Conservation (phyloP, 2,797 vertebrate species). For the Helostoma temminkii region DNA sequence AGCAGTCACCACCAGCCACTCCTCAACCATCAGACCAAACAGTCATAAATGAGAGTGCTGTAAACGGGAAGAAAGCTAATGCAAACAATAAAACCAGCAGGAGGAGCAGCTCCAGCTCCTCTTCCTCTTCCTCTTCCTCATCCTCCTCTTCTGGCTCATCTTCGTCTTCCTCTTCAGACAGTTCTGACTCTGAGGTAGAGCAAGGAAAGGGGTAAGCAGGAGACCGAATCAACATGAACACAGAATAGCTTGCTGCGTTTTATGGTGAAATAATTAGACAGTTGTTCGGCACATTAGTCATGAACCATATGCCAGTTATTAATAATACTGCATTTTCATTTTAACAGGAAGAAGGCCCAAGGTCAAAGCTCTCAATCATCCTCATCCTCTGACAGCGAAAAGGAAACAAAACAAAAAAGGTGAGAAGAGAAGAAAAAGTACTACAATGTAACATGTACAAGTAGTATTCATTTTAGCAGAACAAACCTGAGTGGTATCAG, state of each 20-base stretch:
- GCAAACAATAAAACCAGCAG: conserved; percentile 48
- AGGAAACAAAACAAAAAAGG: conserved; percentile 78
- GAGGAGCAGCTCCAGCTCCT: conserved; percentile 83
- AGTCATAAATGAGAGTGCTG: conserved; percentile 21
- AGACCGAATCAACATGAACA: background rate
- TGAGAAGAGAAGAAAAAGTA: conserved; percentile 31
- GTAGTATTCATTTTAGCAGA: too few relatives aligned
- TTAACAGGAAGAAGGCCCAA: conserved; percentile 58
- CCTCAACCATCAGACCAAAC: background rate
- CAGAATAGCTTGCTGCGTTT: too few relatives aligned
- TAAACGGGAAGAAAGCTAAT: conserved; percentile 75
- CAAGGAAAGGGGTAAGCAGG: conserved; percentile 76
- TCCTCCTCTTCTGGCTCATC: conserved; percentile 77
- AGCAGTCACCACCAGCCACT: conserved; percentile 16
- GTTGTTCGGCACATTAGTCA: background rate
- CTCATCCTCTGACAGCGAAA: conserved; percentile 81
- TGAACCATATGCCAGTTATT: background rate
- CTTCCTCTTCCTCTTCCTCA: conserved; percentile 79
- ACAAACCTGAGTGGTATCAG: too few relatives aligned
- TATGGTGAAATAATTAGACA: background rate
- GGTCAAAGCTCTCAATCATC: conserved; percentile 71
- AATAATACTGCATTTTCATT: background rate
- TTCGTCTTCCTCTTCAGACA: conserved; percentile 83
- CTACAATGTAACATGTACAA: background rate
- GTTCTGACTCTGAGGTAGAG: conserved; percentile 83